Conservation (phyloP, 2,113 vertebrate genomes). For the Indri indri region DNA sequence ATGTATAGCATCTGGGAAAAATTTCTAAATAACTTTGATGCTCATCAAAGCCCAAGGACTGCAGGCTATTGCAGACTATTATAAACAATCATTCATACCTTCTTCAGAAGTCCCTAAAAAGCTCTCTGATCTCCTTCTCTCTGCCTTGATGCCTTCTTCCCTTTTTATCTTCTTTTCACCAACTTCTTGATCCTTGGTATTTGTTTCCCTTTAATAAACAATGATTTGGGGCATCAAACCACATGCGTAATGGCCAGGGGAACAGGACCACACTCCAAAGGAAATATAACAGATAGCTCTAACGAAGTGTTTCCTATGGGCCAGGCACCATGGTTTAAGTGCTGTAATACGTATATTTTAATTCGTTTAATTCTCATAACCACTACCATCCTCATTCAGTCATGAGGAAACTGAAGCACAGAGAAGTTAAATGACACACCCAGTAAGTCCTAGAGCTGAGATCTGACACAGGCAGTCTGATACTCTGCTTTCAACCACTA, state of each 20-base stretch:
- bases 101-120: slow-evolving; percentile 71
- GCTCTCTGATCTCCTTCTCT: slow-evolving; percentile 57
- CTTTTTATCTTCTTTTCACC: slow-evolving; percentile 70
- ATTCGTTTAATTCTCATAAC: neutral
- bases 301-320: neutral
- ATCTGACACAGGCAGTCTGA: neutral
- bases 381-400: neutral
- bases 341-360: neutral
- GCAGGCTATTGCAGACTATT: neutral
- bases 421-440: neutral
- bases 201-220: slow-evolving; percentile 81
- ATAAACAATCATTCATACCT: slow-evolving; percentile 51
- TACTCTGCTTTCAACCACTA: slow-evolving; percentile 28
- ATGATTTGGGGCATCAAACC: slow-evolving; percentile 29
- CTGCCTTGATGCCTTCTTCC: slow-evolving; percentile 39
- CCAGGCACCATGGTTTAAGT: neutral
- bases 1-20: neutral
- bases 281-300: neutral
- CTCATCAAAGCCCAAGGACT: neutral
- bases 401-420: neutral
- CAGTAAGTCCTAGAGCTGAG: neutral
- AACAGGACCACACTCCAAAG: neutral
- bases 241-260: neutral
- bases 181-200: slow-evolving; percentile 60
- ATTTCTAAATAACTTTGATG: slow-evolving; percentile 16